phyloP scores from a whole-genome alignment of 2,797 vertebrate species.

The Falco berigora region DNA sequence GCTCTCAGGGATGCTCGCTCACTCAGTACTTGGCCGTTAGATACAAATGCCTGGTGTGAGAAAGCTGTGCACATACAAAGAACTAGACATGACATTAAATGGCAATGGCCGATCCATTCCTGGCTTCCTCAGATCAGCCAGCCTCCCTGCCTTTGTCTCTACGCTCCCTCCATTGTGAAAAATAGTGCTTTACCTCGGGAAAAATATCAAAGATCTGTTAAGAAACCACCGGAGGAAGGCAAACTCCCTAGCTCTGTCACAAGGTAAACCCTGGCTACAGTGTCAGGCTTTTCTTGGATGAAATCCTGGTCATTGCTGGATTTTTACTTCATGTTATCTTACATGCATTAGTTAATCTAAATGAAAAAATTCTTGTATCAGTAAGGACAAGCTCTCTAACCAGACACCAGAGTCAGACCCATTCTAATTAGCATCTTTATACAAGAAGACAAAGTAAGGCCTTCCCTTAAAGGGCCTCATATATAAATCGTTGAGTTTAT shows the following conservation, averaged over 20 bases:
- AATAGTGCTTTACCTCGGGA: background rate
- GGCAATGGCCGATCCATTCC: background rate
- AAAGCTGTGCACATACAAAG: background rate
- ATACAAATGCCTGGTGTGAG: background rate
- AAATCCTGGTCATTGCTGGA: background rate
- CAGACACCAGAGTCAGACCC: background rate
- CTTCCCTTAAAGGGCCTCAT: background rate
- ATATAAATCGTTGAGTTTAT: background rate
- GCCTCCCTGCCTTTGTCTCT: background rate
- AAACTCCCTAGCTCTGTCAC: background rate
- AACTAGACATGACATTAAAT: background rate
- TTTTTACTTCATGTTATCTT: background rate
- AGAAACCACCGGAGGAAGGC: background rate
- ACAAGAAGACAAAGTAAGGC: background rate
- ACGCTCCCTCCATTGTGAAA: background rate
- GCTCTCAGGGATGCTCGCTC: background rate
- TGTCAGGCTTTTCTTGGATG: background rate
- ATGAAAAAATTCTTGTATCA: background rate
- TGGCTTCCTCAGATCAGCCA: background rate
- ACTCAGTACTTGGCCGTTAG: background rate
- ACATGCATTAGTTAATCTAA: background rate
- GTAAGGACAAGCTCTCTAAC: background rate
- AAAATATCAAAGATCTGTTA: background rate
- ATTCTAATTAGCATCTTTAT: background rate
- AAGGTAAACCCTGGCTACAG: background rate